phyloP scores from a whole-genome alignment of 2,113 vertebrate species.

The Quiscalus mexicanus region DNA sequence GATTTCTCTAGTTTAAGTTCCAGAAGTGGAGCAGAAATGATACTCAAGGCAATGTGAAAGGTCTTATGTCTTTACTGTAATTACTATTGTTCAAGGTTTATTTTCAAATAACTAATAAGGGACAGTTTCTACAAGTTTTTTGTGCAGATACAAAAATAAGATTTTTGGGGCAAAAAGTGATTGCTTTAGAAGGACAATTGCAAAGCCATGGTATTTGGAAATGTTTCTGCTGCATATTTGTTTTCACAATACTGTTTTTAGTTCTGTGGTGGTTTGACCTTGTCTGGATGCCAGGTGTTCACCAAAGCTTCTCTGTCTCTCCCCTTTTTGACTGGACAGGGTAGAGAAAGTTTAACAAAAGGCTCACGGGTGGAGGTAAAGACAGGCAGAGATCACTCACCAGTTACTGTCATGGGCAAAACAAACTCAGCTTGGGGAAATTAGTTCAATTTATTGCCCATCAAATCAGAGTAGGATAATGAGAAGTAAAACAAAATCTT shows the following conservation, averaged over 20 bases:
- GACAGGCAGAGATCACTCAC: background rate
- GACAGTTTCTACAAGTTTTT: background rate
- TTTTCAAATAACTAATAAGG: background rate
- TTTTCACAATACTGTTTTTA: background rate
- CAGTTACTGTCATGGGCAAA: background rate
- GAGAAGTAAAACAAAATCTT: background rate
- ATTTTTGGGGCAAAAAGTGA: background rate
- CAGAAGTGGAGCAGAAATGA: background rate
- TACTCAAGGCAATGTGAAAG: background rate
- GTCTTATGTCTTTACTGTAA: background rate
- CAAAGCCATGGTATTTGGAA: background rate
- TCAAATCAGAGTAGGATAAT: background rate
- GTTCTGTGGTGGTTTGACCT: background rate
- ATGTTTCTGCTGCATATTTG: background rate
- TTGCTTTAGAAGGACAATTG: background rate
- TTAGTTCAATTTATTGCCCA: background rate
- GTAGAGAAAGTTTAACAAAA: background rate
- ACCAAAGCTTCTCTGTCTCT: background rate
- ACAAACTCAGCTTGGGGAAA: background rate
- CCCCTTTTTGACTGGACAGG: background rate
- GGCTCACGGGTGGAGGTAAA: rapidly evolving
- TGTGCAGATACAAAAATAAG: background rate
- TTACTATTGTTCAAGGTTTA: background rate
- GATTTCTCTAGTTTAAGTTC: background rate
- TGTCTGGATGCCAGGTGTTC: background rate